Evolutionary conservation across 2,797 vertebrate species (phyloP).

Genomic region (Rhodeus uyekii): DNA sequence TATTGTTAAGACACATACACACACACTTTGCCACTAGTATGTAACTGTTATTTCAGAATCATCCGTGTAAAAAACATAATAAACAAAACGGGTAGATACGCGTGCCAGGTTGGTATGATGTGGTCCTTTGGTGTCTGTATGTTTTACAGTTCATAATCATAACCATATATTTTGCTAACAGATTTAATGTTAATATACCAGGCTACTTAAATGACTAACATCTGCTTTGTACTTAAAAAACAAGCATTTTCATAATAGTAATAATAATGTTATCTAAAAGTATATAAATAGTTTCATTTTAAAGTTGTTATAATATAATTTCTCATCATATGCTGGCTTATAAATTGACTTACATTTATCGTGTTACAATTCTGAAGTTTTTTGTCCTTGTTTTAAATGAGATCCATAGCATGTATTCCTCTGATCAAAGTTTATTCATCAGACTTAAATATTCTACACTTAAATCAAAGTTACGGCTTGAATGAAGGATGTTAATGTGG

Average conservation of each 20-base stretch:
- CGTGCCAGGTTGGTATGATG: not conserved
- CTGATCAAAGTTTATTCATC: not conserved
- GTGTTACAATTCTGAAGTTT: not conserved
- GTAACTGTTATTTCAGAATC: not conserved
- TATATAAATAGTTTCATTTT: not conserved
- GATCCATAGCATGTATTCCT: not conserved
- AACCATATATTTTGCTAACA: not conserved
- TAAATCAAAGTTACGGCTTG: not conserved
- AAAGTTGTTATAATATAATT: not conserved
- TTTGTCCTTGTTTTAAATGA: not conserved
- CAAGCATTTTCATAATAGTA: not conserved
- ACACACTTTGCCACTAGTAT: not conserved
- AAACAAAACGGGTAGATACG: not conserved
- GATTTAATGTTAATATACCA: not conserved
- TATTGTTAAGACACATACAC: not conserved
- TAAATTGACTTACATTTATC: not conserved
- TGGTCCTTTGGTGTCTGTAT: not conserved
- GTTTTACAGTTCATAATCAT: not conserved
- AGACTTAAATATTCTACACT: not conserved
- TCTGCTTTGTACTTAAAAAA: not conserved
- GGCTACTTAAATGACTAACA: not conserved
- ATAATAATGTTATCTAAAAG: not conserved
- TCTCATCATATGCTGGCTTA: not conserved
- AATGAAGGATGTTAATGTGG: not conserved
- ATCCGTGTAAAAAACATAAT: not conserved